phyloP scores from a whole-genome alignment of 2,113 vertebrate genomes.

The Nesogale talazaci region DNA sequence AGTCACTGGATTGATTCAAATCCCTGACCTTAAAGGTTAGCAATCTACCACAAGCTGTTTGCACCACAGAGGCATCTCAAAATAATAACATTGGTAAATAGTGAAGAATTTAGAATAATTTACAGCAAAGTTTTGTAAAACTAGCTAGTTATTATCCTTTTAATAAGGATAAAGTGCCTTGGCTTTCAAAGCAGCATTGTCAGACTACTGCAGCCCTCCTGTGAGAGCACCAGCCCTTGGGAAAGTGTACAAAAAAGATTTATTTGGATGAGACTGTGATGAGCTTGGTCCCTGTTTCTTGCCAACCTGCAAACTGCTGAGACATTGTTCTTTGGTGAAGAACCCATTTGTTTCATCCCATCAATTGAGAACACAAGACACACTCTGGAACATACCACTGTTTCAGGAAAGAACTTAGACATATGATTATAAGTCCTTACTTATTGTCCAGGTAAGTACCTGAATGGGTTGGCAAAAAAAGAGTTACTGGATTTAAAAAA shows the following conservation, averaged over 20 bases:
- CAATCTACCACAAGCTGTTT: background rate
- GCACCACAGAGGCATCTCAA: background rate
- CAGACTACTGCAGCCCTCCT: background rate
- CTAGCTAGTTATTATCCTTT: background rate
- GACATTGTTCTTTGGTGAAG: background rate
- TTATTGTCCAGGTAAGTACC: background rate
- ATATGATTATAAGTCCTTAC: background rate
- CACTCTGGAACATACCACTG: background rate
- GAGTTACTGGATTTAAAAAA: background rate
- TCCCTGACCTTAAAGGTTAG: background rate
- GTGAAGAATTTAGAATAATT: background rate
- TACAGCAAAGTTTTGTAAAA: background rate
- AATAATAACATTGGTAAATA: background rate
- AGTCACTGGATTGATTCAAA: background rate
- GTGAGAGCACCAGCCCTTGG: too few relatives aligned
- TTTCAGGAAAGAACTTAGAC: background rate
- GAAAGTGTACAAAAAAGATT: background rate
- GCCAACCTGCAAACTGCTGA: background rate
- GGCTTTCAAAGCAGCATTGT: background rate
- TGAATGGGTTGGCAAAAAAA: fast-evolving
- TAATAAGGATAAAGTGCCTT: background rate
- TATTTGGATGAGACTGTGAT: background rate
- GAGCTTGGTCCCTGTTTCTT: background rate
- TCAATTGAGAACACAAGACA: background rate
- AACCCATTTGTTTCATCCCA: background rate